Evolutionary conservation across 2,888 invertebrate genomes (phyloP), one percentile per base, ranked within the genome.

Genomic region (Cistogaster globosa): DNA sequence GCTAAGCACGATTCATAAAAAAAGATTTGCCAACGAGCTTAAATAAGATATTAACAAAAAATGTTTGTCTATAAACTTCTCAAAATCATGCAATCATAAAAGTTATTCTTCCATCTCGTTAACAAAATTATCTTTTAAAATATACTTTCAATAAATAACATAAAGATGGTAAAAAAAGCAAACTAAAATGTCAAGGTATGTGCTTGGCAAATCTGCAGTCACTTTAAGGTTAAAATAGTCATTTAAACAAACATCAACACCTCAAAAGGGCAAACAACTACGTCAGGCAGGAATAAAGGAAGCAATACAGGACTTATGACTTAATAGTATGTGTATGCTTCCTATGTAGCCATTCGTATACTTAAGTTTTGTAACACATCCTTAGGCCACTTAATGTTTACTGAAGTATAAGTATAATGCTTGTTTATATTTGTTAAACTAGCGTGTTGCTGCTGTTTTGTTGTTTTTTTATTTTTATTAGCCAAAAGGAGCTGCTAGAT

Each of bases 391-490:
- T 71, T 75, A 82, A 85, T 81, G 71, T 85, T 85, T 69, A 75
- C 69, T 77, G 38, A 53, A 51, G 53, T 58, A 74, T 74, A 78
- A 51, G 53, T 58, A 74, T 78, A 81, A 82, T 60, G 20, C 75
- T 82, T 85, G 81, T 85, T 82, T 65, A 75, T 79, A 79, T 85
- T 85, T 85, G 85, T 60, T 75, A 63, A 82, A 82, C 82, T 85
- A 82, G 78, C 82, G 84, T 82, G 69, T 57, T 79, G 38, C 60
- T 74, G 58, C 18, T 58, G 55, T 38, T 42, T 36, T 63, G 16
- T 60, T 69, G 42, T 26, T 65, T 42, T 75, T 26, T 63, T 53
- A n/a, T 26, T 16, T 58, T 20, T 68, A 36, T 63, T 60, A 58
- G 78, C 75, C 75, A 79, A 79, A 80, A 79, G 82, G 74, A 82